Percentiles rank a stretch among this genome's conserved stretches.
phyloP scores from a whole-genome alignment of 2,797 vertebrate species.

The Hozukius guyotensis region DNA sequence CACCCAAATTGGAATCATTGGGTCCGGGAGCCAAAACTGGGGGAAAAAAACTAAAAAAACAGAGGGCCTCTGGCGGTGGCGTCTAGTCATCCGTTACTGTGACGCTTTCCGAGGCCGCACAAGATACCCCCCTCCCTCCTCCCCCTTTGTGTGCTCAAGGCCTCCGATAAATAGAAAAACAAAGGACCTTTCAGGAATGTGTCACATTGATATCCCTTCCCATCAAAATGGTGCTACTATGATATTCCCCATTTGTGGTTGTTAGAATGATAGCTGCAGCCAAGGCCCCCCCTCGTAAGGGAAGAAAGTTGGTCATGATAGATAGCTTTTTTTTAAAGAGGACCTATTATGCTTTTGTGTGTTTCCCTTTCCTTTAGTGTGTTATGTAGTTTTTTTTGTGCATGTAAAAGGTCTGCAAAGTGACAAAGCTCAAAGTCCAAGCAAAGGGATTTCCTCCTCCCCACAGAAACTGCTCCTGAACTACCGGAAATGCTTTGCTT shows the following conservation, averaged over 20 bases:
- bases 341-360: neutral
- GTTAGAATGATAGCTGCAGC: constrained; percentile 15
- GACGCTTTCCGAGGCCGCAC: constrained; percentile 65
- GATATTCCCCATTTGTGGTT: constrained; percentile 20
- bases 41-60: constrained; percentile 14
- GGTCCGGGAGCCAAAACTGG: constrained; percentile 71
- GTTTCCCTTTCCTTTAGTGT: neutral
- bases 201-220: constrained; percentile 66
- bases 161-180: constrained; percentile 72
- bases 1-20: constrained; percentile 81
- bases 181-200: constrained; percentile 67
- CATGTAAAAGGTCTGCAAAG: neutral
- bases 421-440: too few species aligned
- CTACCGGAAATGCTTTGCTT: too few species aligned
- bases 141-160: constrained; percentile 55
- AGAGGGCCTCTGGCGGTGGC: constrained; percentile 50
- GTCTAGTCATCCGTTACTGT: constrained; percentile 79
- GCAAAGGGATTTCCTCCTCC: too few species aligned
- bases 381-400: neutral
- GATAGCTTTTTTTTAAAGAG: neutral
- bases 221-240: constrained; percentile 20
- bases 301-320: neutral
- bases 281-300: neutral
- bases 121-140: constrained; percentile 59
- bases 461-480: too few species aligned